These are phyloP conservation scores for Colaptes auratus DNA, from an alignment of 2,113 vertebrate species.

Conservation along the genomic window DNA sequence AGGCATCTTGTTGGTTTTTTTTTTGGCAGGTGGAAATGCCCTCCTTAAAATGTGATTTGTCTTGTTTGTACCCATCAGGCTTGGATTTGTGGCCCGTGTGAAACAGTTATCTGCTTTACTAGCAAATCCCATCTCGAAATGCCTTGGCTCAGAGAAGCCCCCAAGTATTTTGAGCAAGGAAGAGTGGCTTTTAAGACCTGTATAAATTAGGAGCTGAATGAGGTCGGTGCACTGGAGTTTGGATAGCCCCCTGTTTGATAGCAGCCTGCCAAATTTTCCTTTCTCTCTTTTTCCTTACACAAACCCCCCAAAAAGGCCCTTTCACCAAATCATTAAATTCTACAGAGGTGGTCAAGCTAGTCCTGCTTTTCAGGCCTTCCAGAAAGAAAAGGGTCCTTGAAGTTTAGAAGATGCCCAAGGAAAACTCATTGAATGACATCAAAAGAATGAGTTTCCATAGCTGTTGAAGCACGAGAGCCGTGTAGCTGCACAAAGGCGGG, in stretches of 20 bases:
- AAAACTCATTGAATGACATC: conserved; percentile 87
- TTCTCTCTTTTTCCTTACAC: conserved; percentile 58
- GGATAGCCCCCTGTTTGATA: conserved; percentile 26
- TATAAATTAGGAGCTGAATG: neutral
- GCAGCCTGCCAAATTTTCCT: conserved; percentile 71
- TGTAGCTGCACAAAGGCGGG: conserved; percentile 82
- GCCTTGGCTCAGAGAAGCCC: neutral
- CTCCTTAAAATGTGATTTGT: neutral
- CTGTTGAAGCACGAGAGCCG: conserved; percentile 84
- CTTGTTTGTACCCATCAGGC: rapidly evolving
- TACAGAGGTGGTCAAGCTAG: conserved; percentile 85
- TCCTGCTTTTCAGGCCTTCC: conserved; percentile 78
- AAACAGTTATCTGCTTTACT: neutral
- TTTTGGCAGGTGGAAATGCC: neutral
- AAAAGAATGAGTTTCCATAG: conserved; percentile 86
- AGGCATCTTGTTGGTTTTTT: neutral
- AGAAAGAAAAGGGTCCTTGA: conserved; percentile 86
- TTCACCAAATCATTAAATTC: conserved; percentile 86
- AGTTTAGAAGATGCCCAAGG: conserved; percentile 87
- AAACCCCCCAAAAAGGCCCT: conserved; percentile 70
- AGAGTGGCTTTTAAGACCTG: neutral
- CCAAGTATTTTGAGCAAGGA: neutral
- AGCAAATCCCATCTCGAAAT: neutral
- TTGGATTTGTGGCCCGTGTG: rapidly evolving
- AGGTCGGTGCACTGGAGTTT: neutral